phyloP scores from a whole-genome alignment of 2,797 vertebrate species.

The Tokudaia muenninki region DNA sequence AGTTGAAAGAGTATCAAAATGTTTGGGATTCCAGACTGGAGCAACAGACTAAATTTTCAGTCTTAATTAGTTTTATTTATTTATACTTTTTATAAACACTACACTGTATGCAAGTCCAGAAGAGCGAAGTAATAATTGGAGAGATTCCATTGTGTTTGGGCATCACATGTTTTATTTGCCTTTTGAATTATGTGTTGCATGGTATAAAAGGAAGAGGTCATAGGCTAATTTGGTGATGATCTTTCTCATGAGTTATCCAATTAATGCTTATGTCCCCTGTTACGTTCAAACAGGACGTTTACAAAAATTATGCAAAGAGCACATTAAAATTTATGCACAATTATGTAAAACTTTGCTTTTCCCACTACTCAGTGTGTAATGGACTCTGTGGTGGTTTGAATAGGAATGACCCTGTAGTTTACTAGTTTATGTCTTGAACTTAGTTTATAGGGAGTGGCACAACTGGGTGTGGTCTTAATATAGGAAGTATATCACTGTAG shows the following conservation, averaged over 20 bases:
- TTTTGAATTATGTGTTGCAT: constrained; percentile 3
- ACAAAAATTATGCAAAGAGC: not conserved
- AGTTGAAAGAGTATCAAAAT: constrained; percentile 22
- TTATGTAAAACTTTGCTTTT: not conserved
- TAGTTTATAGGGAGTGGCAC: not conserved
- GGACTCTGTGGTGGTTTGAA: not conserved
- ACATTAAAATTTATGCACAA: not conserved
- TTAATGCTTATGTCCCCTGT: not conserved
- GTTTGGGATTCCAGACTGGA: not conserved
- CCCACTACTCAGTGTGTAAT: not conserved
- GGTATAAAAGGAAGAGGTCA: not conserved
- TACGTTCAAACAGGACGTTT: not conserved
- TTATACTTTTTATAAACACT: not conserved
- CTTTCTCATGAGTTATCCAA: not conserved
- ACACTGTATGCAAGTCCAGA: not conserved
- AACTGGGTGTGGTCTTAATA: not conserved
- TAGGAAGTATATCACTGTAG: not conserved
- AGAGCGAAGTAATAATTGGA: not conserved
- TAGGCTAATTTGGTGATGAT: not conserved
- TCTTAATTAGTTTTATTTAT: not conserved
- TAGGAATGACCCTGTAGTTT: not conserved
- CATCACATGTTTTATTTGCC: not conserved
- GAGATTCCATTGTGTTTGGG: not conserved
- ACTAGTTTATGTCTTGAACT: not conserved
- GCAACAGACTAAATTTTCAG: constrained; percentile 9